Percentiles rank a stretch among this genome's conserved stretches.
phyloP scores from a whole-genome alignment of 1,140 invertebrate species.

The Propsilocerus akamusi region DNA sequence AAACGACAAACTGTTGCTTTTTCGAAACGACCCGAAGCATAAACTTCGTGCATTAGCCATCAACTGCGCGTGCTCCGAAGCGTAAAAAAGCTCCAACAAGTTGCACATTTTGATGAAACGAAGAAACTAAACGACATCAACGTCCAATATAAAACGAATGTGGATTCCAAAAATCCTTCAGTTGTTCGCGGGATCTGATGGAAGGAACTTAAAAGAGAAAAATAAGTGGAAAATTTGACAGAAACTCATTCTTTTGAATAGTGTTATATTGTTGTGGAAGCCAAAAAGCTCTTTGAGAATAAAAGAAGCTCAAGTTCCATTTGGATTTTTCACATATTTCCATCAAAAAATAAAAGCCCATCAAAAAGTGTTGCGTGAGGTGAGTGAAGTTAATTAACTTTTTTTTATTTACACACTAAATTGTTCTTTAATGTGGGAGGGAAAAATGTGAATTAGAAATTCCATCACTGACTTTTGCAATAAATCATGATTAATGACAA shows the following conservation, averaged over 20 bases:
- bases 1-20: no score
- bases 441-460: no score
- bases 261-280: no score
- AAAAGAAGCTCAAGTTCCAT: neutral
- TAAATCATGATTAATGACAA: no score
- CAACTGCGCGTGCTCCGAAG: neutral
- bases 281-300: no score
- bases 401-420: no score
- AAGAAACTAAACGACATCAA: neutral
- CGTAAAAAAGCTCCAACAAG: neutral
- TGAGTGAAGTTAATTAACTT: no score
- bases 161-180: neutral
- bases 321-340: neutral
- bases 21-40: no score
- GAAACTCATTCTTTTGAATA: neutral
- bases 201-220: neutral
- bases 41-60: neutral
- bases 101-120: neutral
- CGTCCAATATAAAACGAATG: slow-evolving; percentile 1
- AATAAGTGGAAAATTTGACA: neutral
- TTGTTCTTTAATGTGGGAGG: no score
- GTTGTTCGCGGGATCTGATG: neutral
- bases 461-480: no score
- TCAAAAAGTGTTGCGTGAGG: no score
- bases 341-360: no score